These are phyloP conservation scores for Sceliomorpha sp. DNA, from an alignment of 2,888 invertebrate species.

Conservation along the genomic window DNA sequence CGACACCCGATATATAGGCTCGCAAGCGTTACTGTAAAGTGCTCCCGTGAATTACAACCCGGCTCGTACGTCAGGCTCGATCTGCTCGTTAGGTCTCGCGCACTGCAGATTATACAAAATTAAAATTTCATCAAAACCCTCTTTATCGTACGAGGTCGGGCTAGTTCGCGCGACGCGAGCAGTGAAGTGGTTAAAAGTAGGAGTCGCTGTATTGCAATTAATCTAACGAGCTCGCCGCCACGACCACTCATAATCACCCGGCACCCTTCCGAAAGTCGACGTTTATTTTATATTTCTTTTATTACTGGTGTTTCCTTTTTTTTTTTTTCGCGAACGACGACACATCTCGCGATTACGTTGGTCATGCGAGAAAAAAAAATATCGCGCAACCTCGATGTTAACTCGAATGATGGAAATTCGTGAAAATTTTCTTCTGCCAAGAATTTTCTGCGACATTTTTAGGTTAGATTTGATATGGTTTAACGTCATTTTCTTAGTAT, in stretches of 20 bases:
- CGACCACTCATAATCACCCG: slow-evolving; percentile 54
- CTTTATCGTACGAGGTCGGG: slow-evolving; percentile 56
- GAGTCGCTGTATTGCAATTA: slow-evolving; percentile 62
- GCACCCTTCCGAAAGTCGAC: slow-evolving; percentile 37
- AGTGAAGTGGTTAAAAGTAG: slow-evolving; percentile 55
- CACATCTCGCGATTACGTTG: slow-evolving; percentile 19
- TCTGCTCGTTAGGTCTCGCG: slow-evolving; percentile 61
- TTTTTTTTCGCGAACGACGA: slow-evolving; percentile 21
- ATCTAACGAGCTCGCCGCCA: slow-evolving; percentile 60
- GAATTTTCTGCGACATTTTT: too few species aligned
- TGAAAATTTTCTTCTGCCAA: too few species aligned
- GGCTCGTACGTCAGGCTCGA: slow-evolving; percentile 59
- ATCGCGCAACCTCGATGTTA: too few species aligned
- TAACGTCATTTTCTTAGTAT: too few species aligned
- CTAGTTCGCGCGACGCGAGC: slow-evolving; percentile 42
- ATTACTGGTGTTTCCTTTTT: too few species aligned
- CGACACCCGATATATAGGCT: too few species aligned
- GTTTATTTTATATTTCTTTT: too few species aligned
- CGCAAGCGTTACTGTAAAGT: slow-evolving; percentile 36
- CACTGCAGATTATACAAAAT: slow-evolving; percentile 63
- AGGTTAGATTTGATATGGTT: too few species aligned
- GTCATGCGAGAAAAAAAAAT: slow-evolving; percentile 20
- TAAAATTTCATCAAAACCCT: slow-evolving; percentile 65
- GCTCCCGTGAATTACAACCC: slow-evolving; percentile 59
- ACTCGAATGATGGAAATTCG: too few species aligned